Conservation (phyloP, 64 coral and sea anemone species). For the Exaiptasia diaphana region DNA sequence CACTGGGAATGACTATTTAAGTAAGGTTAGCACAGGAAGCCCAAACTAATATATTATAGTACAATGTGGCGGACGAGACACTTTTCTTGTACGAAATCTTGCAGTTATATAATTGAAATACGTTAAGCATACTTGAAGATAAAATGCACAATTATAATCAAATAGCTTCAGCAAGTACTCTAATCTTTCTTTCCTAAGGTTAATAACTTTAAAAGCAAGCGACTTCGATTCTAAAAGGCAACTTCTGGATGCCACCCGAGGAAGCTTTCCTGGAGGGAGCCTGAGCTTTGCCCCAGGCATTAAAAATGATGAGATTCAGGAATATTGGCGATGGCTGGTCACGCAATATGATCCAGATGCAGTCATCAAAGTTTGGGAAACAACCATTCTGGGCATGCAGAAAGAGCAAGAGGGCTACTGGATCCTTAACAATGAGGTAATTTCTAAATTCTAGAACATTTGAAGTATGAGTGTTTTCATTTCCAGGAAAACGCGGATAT, state of each 20-base stretch:
- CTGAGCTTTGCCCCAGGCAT: not conserved
- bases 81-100: too few relatives aligned
- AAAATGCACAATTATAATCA: too few relatives aligned
- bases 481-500: too few relatives aligned
- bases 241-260: not conserved
- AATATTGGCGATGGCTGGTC: slow-evolving; percentile 5
- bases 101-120: too few relatives aligned
- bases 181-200: not conserved
- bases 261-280: slow-evolving; percentile 9
- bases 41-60: too few relatives aligned
- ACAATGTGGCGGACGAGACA: too few relatives aligned
- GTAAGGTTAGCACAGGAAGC: too few relatives aligned
- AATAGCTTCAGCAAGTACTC: too few relatives aligned
- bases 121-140: too few relatives aligned
- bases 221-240: slow-evolving; percentile 5
- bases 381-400: not conserved
- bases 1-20: too few relatives aligned
- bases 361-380: not conserved
- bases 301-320: not conserved
- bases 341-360: not conserved
- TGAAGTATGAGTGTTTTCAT: too few relatives aligned
- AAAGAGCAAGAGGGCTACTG: not conserved
- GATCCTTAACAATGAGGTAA: slow-evolving; percentile 8
- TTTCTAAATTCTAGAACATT: too few relatives aligned
- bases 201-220: not conserved